Base-by-base conservation (phyloP, 2,888 invertebrate genomes). In the Polymixis lichenea region DNA sequence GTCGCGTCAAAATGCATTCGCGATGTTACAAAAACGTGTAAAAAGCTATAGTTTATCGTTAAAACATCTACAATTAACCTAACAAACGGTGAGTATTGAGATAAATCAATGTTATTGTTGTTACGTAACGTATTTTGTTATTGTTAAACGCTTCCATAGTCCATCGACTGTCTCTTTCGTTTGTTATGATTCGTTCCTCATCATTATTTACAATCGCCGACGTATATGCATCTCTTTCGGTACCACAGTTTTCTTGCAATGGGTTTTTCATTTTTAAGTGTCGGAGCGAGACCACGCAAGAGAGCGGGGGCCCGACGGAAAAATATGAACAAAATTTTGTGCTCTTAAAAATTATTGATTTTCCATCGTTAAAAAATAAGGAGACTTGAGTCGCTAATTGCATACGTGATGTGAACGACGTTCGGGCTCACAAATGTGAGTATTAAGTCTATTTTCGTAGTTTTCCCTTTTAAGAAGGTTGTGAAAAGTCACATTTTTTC, bases 331-430 rank as follows among this genome's bases (percentile, higher is more conserved):
- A 95, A 91, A 91, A 91, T 93, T 92, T 93, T 91, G 94, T 94
- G 91, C 94, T 94, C 94, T 94, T 95, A 95, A 95, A 96, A 95
- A 94, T 94, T 96, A 96, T 96, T 96, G 96, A 96, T 96, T 95
- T 96, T 96, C 91, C 94, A 94, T 94, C 94, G 95, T 93, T 92
- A 95, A 95, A 95, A 94, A 95, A 92, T 91, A 93, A 74, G 87
- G 87, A 80, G 86, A 72, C 84, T 88, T 11, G 67, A 89, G 87
- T 86, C 86, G 89, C 91, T 94, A 95, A 95, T 95, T 94, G 95
- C 93, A 95, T 93, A 92, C 91, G 94, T 92, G 93, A 92, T 93
- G 93, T 90, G 90, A 86, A 80, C 83, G 89, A 86, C 90, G 89
- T 82, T 86, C 90, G 91, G 91, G 87, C 90, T 90, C 89, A 83